phyloP scores from a whole-genome alignment of 2,797 vertebrate species.

The Balearica regulorum region DNA sequence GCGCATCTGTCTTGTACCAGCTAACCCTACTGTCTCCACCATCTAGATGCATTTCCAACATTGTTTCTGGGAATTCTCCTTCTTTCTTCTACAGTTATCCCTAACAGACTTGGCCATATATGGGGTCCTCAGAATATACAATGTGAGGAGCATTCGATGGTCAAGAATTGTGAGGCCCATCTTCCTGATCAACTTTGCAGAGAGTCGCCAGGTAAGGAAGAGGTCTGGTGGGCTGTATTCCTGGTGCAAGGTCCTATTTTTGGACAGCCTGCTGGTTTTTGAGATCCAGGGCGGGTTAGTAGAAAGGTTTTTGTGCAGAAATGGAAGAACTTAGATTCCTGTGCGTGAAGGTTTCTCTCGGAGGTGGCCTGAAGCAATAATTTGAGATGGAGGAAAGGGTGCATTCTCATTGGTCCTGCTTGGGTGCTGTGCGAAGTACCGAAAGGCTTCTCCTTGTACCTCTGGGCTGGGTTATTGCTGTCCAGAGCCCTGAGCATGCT shows the following conservation, averaged over 20 bases:
- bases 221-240: background rate
- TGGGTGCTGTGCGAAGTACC: background rate
- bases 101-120: slow-evolving; percentile 84
- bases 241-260: background rate
- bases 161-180: slow-evolving; percentile 86
- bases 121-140: slow-evolving; percentile 73
- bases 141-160: slow-evolving; percentile 78
- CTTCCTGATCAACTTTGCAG: slow-evolving; percentile 90
- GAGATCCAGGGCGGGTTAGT: background rate
- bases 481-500: background rate
- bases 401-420: background rate
- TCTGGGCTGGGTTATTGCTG: background rate
- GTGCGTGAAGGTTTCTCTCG: background rate
- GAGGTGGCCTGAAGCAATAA: background rate
- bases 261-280: background rate
- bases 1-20: too few relatives aligned
- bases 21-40: background rate
- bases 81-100: slow-evolving; percentile 77
- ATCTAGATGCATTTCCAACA: background rate
- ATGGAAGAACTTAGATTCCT: background rate
- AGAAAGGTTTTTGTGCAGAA: background rate
- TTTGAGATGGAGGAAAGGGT: background rate
- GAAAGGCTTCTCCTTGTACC: background rate
- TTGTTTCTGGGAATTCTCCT: background rate
- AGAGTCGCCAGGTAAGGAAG: slow-evolving; percentile 86